These are phyloP conservation scores for Choreutis nemorana DNA, from an alignment of 2,888 invertebrate genomes.

Conservation along the genomic window DNA sequence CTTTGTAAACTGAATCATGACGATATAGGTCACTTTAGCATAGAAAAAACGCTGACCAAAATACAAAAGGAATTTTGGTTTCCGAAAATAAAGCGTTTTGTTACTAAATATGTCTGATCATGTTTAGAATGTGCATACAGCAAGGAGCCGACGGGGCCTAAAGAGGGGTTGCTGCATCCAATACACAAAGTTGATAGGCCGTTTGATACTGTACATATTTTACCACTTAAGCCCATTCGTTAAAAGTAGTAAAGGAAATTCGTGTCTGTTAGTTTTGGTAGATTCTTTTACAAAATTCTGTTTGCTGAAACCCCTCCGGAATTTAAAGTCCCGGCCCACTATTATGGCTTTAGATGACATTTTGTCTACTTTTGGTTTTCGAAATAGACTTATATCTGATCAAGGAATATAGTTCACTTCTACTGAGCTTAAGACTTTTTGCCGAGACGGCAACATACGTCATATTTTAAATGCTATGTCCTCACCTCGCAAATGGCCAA, in stretches of 20 bases:
- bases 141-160: neutral
- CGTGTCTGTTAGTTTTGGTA: neutral
- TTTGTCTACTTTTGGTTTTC: neutral
- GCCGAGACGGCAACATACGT: neutral
- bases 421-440: neutral
- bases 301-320: neutral
- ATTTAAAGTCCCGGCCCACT: neutral
- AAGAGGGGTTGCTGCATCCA: neutral
- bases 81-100: neutral
- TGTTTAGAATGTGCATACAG: neutral
- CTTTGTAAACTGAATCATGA: constrained; percentile 1
- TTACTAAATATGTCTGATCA: neutral
- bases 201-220: neutral
- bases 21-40: neutral
- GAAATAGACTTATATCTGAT: neutral
- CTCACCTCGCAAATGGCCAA: neutral
- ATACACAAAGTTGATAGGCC: neutral
- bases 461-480: neutral
- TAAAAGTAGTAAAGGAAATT: neutral
- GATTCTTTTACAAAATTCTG: neutral
- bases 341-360: neutral
- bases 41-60: neutral
- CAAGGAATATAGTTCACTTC: neutral
- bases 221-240: neutral
- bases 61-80: neutral